phyloP scores from a whole-genome alignment of 2,888 invertebrate genomes.

The Drosophila pullipes region DNA sequence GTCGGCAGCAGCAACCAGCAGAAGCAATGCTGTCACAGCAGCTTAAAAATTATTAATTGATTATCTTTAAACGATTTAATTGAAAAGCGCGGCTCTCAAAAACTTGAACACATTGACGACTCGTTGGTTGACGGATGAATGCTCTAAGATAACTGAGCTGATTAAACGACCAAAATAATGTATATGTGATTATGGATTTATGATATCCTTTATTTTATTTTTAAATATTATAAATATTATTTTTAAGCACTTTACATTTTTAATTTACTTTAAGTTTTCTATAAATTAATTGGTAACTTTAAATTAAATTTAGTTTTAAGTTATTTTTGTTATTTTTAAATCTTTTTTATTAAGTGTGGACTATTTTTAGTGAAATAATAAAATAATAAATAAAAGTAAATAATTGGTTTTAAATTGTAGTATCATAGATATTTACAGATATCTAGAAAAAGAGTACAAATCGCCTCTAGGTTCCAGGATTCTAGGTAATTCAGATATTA shows the following conservation, averaged over 20 bases:
- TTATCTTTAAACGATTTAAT: slow-evolving; percentile 80
- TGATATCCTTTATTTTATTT: not conserved
- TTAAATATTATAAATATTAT: not conserved
- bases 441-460: not conserved
- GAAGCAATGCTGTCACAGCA: slow-evolving; percentile 54
- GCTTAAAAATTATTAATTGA: slow-evolving; percentile 80
- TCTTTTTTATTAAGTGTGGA: not conserved
- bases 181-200: not conserved
- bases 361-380: not conserved
- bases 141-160: slow-evolving; percentile 31
- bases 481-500: not conserved
- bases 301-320: not conserved
- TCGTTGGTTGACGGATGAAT: slow-evolving; percentile 14
- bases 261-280: not conserved
- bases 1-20: slow-evolving; percentile 7
- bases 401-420: not conserved
- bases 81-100: slow-evolving; percentile 52
- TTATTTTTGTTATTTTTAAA: not conserved
- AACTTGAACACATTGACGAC: not conserved
- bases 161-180: not conserved
- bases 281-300: not conserved
- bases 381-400: not conserved
- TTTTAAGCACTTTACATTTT: not conserved
- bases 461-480: not conserved
- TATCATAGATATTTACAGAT: no score